Evolutionary conservation across 2,888 invertebrate species (phyloP), one percentile per base, ranked within the genome.

Genomic region (Sesia apiformis): DNA sequence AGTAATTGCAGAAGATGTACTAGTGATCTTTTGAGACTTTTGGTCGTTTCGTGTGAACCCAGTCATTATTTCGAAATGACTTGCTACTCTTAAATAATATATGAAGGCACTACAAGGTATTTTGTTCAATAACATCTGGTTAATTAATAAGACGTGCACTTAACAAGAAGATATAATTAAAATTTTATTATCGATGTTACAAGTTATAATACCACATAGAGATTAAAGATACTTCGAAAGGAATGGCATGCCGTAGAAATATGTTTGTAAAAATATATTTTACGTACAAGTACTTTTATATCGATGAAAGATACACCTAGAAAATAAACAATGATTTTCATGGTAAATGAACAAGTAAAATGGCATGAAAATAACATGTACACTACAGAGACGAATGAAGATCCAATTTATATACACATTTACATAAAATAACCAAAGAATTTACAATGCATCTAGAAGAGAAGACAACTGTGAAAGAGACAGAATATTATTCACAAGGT

Each of bases 401-500:
- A 46, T 46, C 23, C 46, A 46, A n/a, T 46, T 46, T 58, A 62
- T 58, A 53, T 56, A 56, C 57, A 60, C 53, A 55, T 55, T 56
- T 56, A 58, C 53, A 56, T 51, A 59, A 53, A 23, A 54, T 52
- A 53, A 57, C 53, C 60, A 55, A 63, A 61, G 63, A 64, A 65
- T 60, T 60, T 65, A 67, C 64, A 66, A 67, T 69, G 61, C 64
- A 57, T 63, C 67, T 72, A 70, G 71, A 76, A 74, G 72, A 74
- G 67, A 63, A 67, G 63, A 66, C 64, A 68, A 74, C 71, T 76
- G 78, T 74, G 74, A 76, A 76, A 80, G 69, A 81, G 78, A 85
- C 66, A 83, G 81, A 74, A 69, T 76, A 83, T 88, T 88, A 89
- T 88, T 89, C 86, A 89, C 88, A 87, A 80, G 76, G 88, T 88